Conservation (phyloP, 2,888 invertebrate species). For the Temnothorax ravouxi region DNA sequence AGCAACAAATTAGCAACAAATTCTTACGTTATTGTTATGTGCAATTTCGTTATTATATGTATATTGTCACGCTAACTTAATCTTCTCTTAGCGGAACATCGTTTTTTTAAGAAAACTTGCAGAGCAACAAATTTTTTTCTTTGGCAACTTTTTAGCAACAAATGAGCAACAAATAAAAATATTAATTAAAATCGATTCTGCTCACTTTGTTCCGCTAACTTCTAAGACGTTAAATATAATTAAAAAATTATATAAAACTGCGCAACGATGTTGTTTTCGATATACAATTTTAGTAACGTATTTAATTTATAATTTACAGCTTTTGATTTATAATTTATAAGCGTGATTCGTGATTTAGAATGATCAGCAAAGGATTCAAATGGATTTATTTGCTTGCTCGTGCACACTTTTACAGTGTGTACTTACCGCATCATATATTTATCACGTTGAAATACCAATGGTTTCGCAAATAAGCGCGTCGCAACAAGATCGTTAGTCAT, state of each 20-base stretch:
- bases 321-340: slow-evolving; percentile 20
- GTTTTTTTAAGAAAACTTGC: too few relatives aligned
- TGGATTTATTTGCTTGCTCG: background rate
- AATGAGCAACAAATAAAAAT: too few relatives aligned
- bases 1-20: too few relatives aligned
- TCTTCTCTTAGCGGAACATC: too few relatives aligned
- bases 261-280: background rate
- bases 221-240: slow-evolving; percentile 16
- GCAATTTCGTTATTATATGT: too few relatives aligned
- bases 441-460: background rate
- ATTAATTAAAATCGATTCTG: too few relatives aligned
- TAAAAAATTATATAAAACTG: background rate
- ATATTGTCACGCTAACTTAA: too few relatives aligned
- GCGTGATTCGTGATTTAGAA: background rate
- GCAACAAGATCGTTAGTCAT: slow-evolving; percentile 6
- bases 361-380: background rate
- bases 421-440: slow-evolving; percentile 4
- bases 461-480: slow-evolving; percentile 4
- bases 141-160: too few relatives aligned
- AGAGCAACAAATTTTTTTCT: too few relatives aligned
- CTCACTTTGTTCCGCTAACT: too few relatives aligned
- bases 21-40: too few relatives aligned
- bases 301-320: slow-evolving; percentile 1
- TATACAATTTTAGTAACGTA: background rate
- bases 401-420: background rate